Evolutionary conservation across 2,113 vertebrate genomes (phyloP).

Genomic region (Ranitomeya variabilis): DNA sequence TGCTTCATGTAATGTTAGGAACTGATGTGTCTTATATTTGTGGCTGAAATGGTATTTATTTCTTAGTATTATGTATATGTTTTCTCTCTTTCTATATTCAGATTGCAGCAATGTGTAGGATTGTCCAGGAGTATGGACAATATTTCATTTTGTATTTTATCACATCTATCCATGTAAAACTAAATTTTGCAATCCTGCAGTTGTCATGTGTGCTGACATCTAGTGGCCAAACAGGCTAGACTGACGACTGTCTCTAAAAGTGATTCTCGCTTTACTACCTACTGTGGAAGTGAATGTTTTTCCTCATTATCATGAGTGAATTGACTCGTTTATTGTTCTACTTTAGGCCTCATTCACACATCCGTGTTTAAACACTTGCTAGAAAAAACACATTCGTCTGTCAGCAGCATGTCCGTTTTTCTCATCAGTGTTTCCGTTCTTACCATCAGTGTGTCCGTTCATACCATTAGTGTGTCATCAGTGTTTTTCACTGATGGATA

Average conservation of each 20-base stretch:
- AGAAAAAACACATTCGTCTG: too few relatives aligned
- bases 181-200: background rate
- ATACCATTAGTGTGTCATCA: too few relatives aligned
- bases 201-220: background rate
- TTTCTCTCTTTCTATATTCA: background rate
- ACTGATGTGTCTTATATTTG: background rate
- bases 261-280: background rate
- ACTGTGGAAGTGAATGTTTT: too few relatives aligned
- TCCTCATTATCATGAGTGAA: too few relatives aligned
- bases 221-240: background rate
- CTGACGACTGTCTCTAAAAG: background rate
- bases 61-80: background rate
- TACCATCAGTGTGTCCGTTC: too few relatives aligned
- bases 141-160: background rate
- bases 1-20: background rate
- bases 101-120: background rate
- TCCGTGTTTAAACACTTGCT: too few relatives aligned
- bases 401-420: too few relatives aligned
- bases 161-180: background rate
- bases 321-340: too few relatives aligned
- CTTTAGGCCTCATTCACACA: too few relatives aligned
- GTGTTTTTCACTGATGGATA: too few relatives aligned
- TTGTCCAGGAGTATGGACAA: background rate
- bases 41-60: background rate
- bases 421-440: too few relatives aligned